Base-by-base conservation (phyloP, 64 coral and sea anemone species). In the Dendrophyllia cribrosa region DNA sequence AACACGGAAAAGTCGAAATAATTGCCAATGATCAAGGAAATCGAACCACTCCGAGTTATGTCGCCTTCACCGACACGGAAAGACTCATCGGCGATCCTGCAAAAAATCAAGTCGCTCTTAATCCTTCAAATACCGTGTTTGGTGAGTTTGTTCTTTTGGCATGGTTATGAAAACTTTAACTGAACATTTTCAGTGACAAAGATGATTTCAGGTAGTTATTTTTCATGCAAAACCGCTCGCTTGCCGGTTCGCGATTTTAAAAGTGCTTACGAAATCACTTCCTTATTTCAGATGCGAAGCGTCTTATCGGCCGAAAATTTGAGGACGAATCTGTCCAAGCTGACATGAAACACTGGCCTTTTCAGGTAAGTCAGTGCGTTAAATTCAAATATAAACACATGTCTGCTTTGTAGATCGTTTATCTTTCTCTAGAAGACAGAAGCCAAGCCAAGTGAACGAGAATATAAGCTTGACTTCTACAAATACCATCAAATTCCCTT, bases 321-420 rank as follows among this genome's bases (percentile, higher is more conserved):
- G 79, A 93, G 23, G 95, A 96, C 43, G 13, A 16, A n/a, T 20
- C 71, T 3, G 95, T 96, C 12, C 12, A 75, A 19, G 52, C 47
- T 0, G 95, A 96, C 44, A 93, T 89, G 95, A 96, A 96, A 72
- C 90, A 96, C 60, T 96, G 95, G 95, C 74, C 95, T 66, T 96
- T 96, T 66, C 66, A 85, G 22, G 95, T 96, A 56, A 75, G 73
- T 84, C 1, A 17, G 15, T 34, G 34, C 34, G 34, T 56, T 56
- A 56, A 9, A 3, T 12, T 55, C 52, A 55, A 55, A 2, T 5
- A 7, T 55, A 55, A 55, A 55, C 52, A n/a, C n/a, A n/a, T n/a
- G n/a, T n/a, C n/a, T n/a, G n/a, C n/a, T n/a, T n/a, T n/a, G n/a
- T n/a, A n/a, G n/a, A n/a, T n/a, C n/a, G 34, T 34, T 0, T 34